phyloP scores from a whole-genome alignment of 2,888 invertebrate genomes.

The Teleiodes luculella region DNA sequence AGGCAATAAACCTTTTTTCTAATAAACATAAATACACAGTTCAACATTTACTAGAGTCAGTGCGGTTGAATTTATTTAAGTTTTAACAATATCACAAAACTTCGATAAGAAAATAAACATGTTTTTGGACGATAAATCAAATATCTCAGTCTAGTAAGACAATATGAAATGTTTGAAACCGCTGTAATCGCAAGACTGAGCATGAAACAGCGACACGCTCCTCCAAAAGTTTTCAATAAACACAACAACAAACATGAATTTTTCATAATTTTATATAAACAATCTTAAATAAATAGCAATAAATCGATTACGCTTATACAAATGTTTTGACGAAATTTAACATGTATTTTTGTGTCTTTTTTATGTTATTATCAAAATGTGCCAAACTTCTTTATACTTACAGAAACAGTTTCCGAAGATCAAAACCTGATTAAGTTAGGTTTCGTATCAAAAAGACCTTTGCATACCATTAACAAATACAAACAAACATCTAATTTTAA shows the following conservation, averaged over 20 bases:
- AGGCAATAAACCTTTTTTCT: not conserved
- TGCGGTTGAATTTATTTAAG: not conserved
- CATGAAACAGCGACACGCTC: not conserved
- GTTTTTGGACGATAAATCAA: not conserved
- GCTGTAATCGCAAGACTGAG: not conserved
- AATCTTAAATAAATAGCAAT: conserved; percentile 9
- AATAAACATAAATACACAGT: not conserved
- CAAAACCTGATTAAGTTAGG: not conserved
- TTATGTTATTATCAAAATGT: not conserved
- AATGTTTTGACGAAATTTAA: conserved; percentile 6
- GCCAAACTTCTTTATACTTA: not conserved
- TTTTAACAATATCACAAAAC: conserved; percentile 1
- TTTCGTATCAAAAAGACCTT: not conserved
- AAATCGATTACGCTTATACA: conserved; percentile 6
- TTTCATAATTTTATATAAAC: not conserved
- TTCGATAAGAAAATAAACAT: not conserved
- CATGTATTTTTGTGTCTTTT: not conserved
- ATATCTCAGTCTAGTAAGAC: not conserved
- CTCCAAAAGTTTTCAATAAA: conserved; percentile 3
- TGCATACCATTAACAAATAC: not conserved
- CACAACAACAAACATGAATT: conserved; percentile 10
- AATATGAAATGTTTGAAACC: not conserved
- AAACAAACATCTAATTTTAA: conserved; percentile 1
- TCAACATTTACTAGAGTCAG: conserved; percentile 8
- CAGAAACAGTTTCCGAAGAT: not conserved